phyloP scores from a whole-genome alignment of 35 echinoderm and acorn worm genomes.

The Apostichopus parvimensis region DNA sequence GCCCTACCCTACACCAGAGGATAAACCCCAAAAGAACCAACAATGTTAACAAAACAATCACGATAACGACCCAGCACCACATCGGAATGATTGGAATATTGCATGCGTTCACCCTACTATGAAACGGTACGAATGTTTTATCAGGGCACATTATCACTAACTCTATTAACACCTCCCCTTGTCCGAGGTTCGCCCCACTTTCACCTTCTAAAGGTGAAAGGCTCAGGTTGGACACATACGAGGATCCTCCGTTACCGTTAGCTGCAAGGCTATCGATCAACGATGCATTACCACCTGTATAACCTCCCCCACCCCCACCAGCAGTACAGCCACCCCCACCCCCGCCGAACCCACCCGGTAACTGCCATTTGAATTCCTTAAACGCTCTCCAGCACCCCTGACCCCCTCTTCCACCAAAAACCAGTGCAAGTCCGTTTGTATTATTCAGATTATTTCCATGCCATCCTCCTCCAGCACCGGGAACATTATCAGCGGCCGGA shows the following conservation, averaged over 20 bases:
- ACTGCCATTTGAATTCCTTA: conserved; percentile 67
- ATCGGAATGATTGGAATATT: neutral
- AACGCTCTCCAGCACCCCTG: conserved; percentile 52
- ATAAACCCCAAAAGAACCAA: neutral
- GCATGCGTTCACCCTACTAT: neutral
- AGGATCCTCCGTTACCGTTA: conserved; percentile 80
- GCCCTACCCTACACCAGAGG: neutral
- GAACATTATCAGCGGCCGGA: neutral
- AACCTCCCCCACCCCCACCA: conserved; percentile 88
- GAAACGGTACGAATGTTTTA: conserved; percentile 6
- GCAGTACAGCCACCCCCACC: conserved; percentile 89
- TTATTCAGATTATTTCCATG: conserved; percentile 29
- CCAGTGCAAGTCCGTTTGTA: conserved; percentile 66
- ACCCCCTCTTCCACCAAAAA: conserved; percentile 72
- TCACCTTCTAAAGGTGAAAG: conserved; percentile 15
- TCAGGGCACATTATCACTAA: conserved; percentile 50
- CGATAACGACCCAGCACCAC: conserved; percentile 18
- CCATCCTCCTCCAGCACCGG: conserved; percentile 86
- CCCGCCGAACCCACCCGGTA: conserved; percentile 89
- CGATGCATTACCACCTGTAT: conserved; percentile 82
- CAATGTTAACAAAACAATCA: neutral
- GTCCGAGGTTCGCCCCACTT: conserved; percentile 13
- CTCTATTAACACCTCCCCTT: conserved; percentile 59
- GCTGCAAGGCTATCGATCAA: conserved; percentile 55
- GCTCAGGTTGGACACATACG: conserved; percentile 46